A percentile compares a stretch with the other conserved stretches of the same genome.
These are phyloP conservation scores for Caranx ignobilis DNA, from an alignment of 2,113 vertebrate species.

Conservation along the genomic window DNA sequence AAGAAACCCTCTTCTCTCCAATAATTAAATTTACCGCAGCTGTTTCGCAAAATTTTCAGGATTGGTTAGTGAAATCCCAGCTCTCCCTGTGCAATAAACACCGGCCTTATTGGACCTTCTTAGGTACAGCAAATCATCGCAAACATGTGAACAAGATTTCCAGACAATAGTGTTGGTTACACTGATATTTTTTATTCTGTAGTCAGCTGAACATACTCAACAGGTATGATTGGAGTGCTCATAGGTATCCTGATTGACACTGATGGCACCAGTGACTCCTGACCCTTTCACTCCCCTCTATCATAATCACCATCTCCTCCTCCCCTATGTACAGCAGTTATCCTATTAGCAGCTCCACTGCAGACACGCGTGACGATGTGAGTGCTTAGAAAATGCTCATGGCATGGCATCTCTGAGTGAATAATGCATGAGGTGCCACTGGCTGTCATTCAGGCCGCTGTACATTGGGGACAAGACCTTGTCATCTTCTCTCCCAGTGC, in stretches of 20 bases:
- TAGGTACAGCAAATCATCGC: slow-evolving; percentile 39
- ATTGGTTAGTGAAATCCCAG: slow-evolving; percentile 61
- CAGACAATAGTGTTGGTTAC: slow-evolving; percentile 17
- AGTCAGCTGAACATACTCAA: slow-evolving; percentile 21
- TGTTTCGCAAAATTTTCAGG: slow-evolving; percentile 57
- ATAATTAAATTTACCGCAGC: slow-evolving; percentile 47
- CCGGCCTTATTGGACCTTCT: slow-evolving; percentile 50
- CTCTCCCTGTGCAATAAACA: slow-evolving; percentile 65
- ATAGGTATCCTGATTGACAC: slow-evolving; percentile 30
- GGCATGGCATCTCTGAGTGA: slow-evolving; percentile 39
- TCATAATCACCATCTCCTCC: slow-evolving; percentile 4
- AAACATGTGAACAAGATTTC: slow-evolving; percentile 17
- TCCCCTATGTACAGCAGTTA: slow-evolving; percentile 43
- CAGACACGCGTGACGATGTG: slow-evolving; percentile 33
- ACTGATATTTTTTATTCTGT: not conserved
- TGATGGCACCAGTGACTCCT: slow-evolving; percentile 28
- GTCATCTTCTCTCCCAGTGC: slow-evolving; percentile 59
- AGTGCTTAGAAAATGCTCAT: slow-evolving; percentile 51
- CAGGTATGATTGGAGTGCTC: slow-evolving; percentile 33
- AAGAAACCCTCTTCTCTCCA: slow-evolving; percentile 37
- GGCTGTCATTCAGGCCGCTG: slow-evolving; percentile 70
- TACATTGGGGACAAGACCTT: slow-evolving; percentile 70
- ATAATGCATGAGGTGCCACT: slow-evolving; percentile 71
- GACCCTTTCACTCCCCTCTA: slow-evolving; percentile 6
- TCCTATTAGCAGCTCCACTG: slow-evolving; percentile 54